Evolutionary conservation across 2,888 invertebrate genomes (phyloP).

Genomic region (Cremastinae sp.): DNA sequence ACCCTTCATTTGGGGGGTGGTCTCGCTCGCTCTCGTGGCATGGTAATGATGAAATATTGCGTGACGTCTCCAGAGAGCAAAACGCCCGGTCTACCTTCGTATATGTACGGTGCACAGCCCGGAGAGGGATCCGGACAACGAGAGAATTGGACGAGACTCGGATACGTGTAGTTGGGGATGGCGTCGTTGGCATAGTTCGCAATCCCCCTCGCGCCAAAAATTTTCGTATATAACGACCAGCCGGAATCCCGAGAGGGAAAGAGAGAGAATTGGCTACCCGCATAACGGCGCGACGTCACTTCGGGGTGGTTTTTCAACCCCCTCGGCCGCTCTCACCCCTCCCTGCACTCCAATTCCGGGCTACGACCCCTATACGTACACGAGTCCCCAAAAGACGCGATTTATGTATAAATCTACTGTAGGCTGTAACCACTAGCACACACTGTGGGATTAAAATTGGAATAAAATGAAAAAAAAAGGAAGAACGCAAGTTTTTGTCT

Average conservation of each 20-base stretch:
- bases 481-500: too few species aligned
- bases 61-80: constrained; percentile 64
- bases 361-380: constrained; percentile 17
- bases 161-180: too few species aligned
- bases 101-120: neutral
- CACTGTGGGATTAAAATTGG: too few species aligned
- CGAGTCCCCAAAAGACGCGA: neutral
- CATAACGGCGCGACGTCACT: constrained; percentile 60
- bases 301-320: constrained; percentile 53
- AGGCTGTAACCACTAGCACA: too few species aligned
- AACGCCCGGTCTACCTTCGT: constrained; percentile 30
- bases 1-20: constrained; percentile 67
- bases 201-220: constrained; percentile 47
- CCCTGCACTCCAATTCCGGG: constrained; percentile 56
- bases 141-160: constrained; percentile 30
- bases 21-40: constrained; percentile 69
- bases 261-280: constrained; percentile 54
- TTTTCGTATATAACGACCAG: constrained; percentile 15
- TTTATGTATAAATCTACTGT: too few species aligned
- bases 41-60: constrained; percentile 80
- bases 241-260: too few species aligned
- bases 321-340: constrained; percentile 15
- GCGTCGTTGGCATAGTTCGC: too few species aligned
- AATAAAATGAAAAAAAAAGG: too few species aligned
- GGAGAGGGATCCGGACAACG: constrained; percentile 12